Percentiles rank a stretch among this genome's conserved stretches.
phyloP scores from a whole-genome alignment of 2,113 vertebrate genomes.

The Phaethon lepturus region DNA sequence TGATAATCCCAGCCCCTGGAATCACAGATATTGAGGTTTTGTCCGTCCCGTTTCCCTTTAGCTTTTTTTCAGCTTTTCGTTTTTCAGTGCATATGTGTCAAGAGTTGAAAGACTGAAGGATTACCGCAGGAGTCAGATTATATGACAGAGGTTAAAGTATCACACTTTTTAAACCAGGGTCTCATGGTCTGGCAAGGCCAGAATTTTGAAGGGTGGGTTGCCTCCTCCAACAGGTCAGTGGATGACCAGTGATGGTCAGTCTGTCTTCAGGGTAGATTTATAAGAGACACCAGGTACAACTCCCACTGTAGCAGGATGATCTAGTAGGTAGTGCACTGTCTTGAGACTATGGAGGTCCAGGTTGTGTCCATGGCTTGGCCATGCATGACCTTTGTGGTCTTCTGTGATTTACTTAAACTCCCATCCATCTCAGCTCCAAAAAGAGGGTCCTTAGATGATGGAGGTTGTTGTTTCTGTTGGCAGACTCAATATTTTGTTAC shows the following conservation, averaged over 20 bases:
- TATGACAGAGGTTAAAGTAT: rapidly evolving
- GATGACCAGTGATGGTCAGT: neutral
- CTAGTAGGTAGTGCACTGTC: neutral
- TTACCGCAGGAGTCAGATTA: neutral
- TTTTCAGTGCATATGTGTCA: neutral
- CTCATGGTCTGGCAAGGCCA: neutral
- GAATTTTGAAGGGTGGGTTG: neutral
- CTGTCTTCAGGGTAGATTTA: neutral
- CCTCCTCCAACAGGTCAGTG: neutral
- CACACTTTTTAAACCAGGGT: neutral
- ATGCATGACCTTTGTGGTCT: neutral
- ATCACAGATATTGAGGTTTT: neutral
- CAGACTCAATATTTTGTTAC: neutral
- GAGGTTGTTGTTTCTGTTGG: neutral
- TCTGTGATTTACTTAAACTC: neutral
- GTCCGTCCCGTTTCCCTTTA: neutral
- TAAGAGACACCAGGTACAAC: neutral
- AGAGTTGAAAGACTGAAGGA: neutral
- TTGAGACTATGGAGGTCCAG: neutral
- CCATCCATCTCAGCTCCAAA: neutral
- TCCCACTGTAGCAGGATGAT: neutral
- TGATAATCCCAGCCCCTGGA: neutral
- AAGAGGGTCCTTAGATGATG: neutral
- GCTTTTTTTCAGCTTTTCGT: neutral
- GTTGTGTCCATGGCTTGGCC: neutral